These are phyloP conservation scores for Nematolebias whitei DNA, from an alignment of 2,113 vertebrate species.

Conservation along the genomic window DNA sequence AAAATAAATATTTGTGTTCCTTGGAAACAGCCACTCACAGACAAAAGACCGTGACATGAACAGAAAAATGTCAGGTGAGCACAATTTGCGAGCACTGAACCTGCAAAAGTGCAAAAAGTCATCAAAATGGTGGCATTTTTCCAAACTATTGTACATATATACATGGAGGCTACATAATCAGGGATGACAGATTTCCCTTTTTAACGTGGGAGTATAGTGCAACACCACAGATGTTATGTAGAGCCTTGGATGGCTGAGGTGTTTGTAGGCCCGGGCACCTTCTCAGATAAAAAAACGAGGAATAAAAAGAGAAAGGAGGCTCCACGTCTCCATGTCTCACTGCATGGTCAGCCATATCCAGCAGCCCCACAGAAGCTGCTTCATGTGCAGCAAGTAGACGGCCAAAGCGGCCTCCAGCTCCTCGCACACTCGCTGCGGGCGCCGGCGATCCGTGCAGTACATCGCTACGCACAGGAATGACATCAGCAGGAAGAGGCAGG, in stretches of 20 bases:
- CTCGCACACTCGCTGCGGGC: constrained; percentile 80
- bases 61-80: constrained; percentile 36
- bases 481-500: constrained; percentile 84
- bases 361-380: constrained; percentile 82
- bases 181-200: constrained; percentile 56
- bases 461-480: constrained; percentile 82
- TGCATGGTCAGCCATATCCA: constrained; percentile 87
- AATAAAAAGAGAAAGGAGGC: constrained; percentile 26
- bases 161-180: constrained; percentile 73
- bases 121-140: constrained; percentile 39
- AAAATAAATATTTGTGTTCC: constrained; percentile 74
- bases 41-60: constrained; percentile 40
- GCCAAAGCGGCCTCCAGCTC: constrained; percentile 84
- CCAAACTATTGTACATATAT: constrained; percentile 42
- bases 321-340: constrained; percentile 69
- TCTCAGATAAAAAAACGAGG: constrained; percentile 20
- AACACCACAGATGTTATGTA: constrained; percentile 27
- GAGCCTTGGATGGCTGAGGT: constrained; percentile 54
- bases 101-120: constrained; percentile 63
- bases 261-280: constrained; percentile 51
- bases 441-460: constrained; percentile 80
- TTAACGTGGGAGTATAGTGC: constrained; percentile 31
- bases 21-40: constrained; percentile 54
- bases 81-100: constrained; percentile 46
- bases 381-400: constrained; percentile 82